Evolutionary conservation across 2,797 vertebrate genomes (phyloP).

Genomic region (Acanthurus tractus): DNA sequence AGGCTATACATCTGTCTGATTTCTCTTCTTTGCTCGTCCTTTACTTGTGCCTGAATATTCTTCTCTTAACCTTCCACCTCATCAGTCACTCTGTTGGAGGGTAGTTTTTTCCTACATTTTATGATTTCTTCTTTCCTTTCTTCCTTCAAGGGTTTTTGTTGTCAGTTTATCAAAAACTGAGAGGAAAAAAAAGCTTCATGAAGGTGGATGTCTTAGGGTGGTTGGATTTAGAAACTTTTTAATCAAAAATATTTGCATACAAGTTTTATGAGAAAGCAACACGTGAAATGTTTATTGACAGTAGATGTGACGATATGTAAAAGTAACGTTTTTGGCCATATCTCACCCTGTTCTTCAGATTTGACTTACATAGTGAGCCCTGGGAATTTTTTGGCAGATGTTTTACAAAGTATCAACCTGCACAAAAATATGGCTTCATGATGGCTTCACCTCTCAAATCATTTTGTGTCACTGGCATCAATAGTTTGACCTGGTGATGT

Average conservation of each 20-base stretch:
- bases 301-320: neutral
- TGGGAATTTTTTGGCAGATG: neutral
- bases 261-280: neutral
- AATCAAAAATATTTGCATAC: neutral
- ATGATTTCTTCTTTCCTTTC: neutral
- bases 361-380: neutral
- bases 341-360: neutral
- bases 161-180: constrained; percentile 9
- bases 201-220: neutral
- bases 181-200: neutral
- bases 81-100: constrained; percentile 2
- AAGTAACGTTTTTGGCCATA: neutral
- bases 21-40: constrained; percentile 6
- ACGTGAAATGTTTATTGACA: neutral
- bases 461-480: neutral
- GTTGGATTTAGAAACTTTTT: neutral
- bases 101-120: neutral
- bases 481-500: neutral
- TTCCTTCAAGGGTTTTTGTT: constrained; percentile 1
- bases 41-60: neutral
- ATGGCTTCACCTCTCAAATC: neutral
- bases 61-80: neutral
- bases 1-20: constrained; percentile 1
- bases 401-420: neutral
- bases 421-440: neutral